Base-by-base conservation (phyloP, 2,888 invertebrate species). In the Philaethria dido region DNA sequence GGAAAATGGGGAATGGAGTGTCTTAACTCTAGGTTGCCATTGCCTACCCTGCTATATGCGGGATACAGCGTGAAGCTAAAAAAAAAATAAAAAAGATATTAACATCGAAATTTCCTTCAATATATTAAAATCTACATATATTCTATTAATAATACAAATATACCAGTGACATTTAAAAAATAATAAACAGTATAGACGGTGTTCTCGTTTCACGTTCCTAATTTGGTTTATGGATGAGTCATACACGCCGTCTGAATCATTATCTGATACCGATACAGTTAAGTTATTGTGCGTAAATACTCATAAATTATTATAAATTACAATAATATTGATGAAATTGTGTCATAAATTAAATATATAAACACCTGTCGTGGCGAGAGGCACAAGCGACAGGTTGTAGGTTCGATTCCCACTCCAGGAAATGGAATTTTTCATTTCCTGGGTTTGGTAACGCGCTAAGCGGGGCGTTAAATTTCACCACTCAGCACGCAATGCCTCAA, bases 161-260 rank as follows among this genome's bases (percentile, higher is more conserved):
- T 8, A 36, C 5, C 22, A 50, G 29, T 52, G 52, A 52, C n/a
- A 33, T 16, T 52, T 29, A 33, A 29, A 50, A 50, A 29, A 52
- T 52, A 33, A 16, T 16, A 33, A 16, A 29, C 16, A 18, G 29
- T 9, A 52, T 13, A 52, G 29, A 29, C 4, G 16, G n/a, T 52
- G 52, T 29, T 29, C 52, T 52, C 16, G 52, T 52, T 52, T 52
- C 11, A 11, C 29, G 29, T 16, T 33, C 52, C 52, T 52, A 52
- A 52, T 33, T 52, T 16, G 52, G 52, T 16, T 5, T 0, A 52
- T 29, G 9, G 29, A 52, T 52, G 52, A 52, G 16, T 52, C 52
- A 52, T 5, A 52, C 3, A n/a, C 25, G 50, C 14, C 25, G n/a
- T 50, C 50, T 50, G 29, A 50, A 50, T 50, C 50, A 29, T n/a